Evolutionary conservation across 2,113 vertebrate species (phyloP).

Genomic region (Sinocyclocheilus anophthalmus): DNA sequence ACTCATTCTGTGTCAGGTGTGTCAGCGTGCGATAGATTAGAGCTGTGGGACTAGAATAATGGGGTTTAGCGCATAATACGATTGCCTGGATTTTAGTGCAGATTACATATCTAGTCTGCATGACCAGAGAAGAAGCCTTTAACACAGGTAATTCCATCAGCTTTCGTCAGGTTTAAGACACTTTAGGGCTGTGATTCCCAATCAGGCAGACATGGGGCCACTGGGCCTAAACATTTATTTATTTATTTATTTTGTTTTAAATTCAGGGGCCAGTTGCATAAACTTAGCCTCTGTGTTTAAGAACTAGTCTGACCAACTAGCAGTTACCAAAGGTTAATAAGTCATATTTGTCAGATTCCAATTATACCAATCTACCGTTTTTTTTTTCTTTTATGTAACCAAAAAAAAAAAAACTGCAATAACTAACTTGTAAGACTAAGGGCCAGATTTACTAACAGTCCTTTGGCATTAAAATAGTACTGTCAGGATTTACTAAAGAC

Average conservation of each 20-base stretch:
- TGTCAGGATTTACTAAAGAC: too few relatives aligned
- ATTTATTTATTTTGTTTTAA: not conserved
- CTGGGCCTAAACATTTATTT: not conserved
- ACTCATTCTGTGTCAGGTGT: constrained; percentile 36
- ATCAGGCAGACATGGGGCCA: not conserved
- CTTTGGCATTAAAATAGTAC: too few relatives aligned
- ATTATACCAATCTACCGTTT: too few relatives aligned
- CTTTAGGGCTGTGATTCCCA: not conserved
- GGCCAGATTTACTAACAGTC: too few relatives aligned
- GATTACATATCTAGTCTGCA: constrained; percentile 42
- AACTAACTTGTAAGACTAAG: too few relatives aligned
- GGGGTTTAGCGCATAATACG: constrained; percentile 46
- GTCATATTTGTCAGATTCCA: too few relatives aligned
- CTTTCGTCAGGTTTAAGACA: not conserved
- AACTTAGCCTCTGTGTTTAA: not conserved
- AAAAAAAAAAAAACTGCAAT: too few relatives aligned
- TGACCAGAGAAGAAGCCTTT: constrained; percentile 37
- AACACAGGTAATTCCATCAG: constrained; percentile 27
- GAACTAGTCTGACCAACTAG: too few relatives aligned
- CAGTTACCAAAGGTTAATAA: too few relatives aligned
- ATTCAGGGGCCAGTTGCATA: not conserved
- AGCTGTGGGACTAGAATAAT: constrained; percentile 33
- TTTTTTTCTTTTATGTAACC: too few relatives aligned
- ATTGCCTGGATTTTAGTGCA: constrained; percentile 43
- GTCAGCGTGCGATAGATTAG: constrained; percentile 36